Percentiles rank a stretch among this genome's conserved stretches.
These are phyloP conservation scores for Istiophorus platypterus DNA, from an alignment of 2,113 vertebrate species.

Conservation along the genomic window DNA sequence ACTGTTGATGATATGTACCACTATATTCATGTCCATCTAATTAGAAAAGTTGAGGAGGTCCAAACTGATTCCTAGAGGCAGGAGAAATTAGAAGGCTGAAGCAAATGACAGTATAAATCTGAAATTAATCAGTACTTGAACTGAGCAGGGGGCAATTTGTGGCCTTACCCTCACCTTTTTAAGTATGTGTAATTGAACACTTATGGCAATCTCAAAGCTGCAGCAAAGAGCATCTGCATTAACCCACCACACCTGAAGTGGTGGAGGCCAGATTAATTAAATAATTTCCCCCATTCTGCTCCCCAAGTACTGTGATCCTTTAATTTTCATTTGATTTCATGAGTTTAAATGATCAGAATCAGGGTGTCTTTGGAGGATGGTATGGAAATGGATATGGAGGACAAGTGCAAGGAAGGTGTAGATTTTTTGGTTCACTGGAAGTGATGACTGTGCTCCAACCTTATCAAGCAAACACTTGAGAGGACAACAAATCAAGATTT, in stretches of 20 bases:
- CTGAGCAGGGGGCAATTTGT: constrained; percentile 50
- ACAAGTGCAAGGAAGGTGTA: constrained; percentile 43
- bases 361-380: constrained; percentile 17
- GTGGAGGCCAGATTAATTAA: constrained; percentile 67
- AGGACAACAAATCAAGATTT: constrained; percentile 86
- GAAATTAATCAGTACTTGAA: constrained; percentile 81
- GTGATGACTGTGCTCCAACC: constrained; percentile 77
- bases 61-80: constrained; percentile 61
- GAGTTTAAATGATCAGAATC: constrained; percentile 51
- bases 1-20: constrained; percentile 67
- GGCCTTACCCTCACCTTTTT: constrained; percentile 41
- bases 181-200: constrained; percentile 73
- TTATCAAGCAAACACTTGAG: constrained; percentile 83
- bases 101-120: constrained; percentile 71
- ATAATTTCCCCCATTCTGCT: constrained; percentile 51
- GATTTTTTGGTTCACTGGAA: constrained; percentile 66
- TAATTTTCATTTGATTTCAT: constrained; percentile 73
- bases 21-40: constrained; percentile 72
- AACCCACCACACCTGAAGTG: constrained; percentile 68
- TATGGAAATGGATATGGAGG: constrained; percentile 39
- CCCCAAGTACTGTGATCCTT: constrained; percentile 51
- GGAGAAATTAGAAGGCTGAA: constrained; percentile 70
- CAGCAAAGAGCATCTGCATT: constrained; percentile 65
- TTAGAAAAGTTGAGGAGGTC: constrained; percentile 78
- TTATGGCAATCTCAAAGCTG: constrained; percentile 68